Base-by-base conservation (phyloP, 1,140 invertebrate species). In the Eulimnadia texana region DNA sequence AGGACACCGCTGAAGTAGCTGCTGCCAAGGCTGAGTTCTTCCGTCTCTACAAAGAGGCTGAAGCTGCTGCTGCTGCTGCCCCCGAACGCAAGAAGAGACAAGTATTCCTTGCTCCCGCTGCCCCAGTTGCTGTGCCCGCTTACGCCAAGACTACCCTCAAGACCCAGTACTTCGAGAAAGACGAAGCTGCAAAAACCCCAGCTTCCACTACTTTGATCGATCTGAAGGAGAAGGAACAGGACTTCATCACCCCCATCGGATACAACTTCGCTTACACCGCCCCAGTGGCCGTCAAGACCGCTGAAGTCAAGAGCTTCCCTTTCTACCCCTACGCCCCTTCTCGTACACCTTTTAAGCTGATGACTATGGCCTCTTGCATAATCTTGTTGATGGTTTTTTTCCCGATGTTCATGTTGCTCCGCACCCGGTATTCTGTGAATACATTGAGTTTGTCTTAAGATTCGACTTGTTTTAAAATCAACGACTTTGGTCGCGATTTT, bases 11-110 rank as follows among this genome's bases (percentile, higher is more conserved):
- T 3, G 64, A 65, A 50, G 64, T 65, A 1, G 52, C 50, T 20
- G 63, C 50, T n/a, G 59, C 64, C 19, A 53, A 55, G 49, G 64
- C 47, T 3, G 64, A 65, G 49, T 65, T 62, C 51, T 24, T 22
- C 58, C 24, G 61, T 20, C 22, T 60, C 50, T 62, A 59, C 58
- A 63, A 59, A 6, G 60, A 66, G 29, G 65, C 65, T 47, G 64
- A 58, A 25, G 53, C 64, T 24, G 64, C 64, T 58, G 56, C 55
- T 58, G 64, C 25, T 23, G 13, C 24, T 28, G 33, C 13, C 47
- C 33, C 59, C 16, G 42, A 29, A 47, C 28, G 49, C 29, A 33
- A 27, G n/a, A 20, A 52, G 19, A 1, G 50, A 9, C 27, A 47
- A 58, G 24, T 28, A 25, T 49, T 49, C 29, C 25, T 59, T 20